Base-by-base conservation (phyloP, 2,888 invertebrate species). In the Azorinus chamasolen region DNA sequence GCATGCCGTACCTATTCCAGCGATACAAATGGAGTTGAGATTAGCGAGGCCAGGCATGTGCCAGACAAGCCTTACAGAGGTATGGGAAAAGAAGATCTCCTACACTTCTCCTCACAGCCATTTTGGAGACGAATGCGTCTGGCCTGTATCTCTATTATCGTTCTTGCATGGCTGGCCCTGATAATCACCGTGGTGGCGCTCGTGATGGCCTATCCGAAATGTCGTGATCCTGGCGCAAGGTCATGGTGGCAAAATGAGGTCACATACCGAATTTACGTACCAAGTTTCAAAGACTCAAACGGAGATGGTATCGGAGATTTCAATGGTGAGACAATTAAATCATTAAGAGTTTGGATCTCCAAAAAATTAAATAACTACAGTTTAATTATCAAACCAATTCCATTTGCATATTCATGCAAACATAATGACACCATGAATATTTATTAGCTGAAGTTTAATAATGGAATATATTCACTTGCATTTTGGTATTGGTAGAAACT, bases 11-110 rank as follows among this genome's bases (percentile, higher is more conserved):
- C n/a, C n/a, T n/a, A n/a, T 46, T 50, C 18, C 62, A 80, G 79
- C 39, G 18, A 46, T n/a, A 16, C 64, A 2, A 62, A 55, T 51
- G 79, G 79, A 1, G 69, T 73, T 1, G 64, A 69, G 12, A 27
- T 73, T 20, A 32, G 61, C 1, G 32, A 32, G 2, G 64, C 25
- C 10, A 39, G 37, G 45, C 20, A 48, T n/a, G 41, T n/a, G 12
- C 68, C 77, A 3, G 53, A 48, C 22, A 54, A 61, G 41, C 87
- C 87, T 4, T 88, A 85, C 79, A 79, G 89, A 10, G 92, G 91
- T 5, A 92, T 92, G 92, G 89, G 89, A 25, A 92, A 92, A 70
- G 92, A 92, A 41, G 92, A 92, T 41, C 86, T 92, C 1, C 78
- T 92, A 5, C 78, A 79, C 18, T 87, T 87, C 70, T 91, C 91